A percentile compares a stretch with the other conserved stretches of the same genome.
Conservation (phyloP, 2,888 invertebrate genomes). For the Tetanocera ferruginea region DNA sequence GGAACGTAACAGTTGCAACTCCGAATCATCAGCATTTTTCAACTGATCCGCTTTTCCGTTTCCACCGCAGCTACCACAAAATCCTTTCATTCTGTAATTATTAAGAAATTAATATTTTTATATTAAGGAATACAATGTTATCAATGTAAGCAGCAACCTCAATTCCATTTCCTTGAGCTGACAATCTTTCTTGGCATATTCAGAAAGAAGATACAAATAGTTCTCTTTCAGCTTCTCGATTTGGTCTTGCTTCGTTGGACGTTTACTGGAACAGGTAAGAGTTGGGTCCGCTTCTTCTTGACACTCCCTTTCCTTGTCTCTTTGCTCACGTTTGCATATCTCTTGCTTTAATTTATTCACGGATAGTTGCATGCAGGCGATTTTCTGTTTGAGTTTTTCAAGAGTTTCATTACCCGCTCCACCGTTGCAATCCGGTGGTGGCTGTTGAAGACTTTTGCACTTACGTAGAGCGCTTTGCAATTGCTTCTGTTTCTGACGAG, state of each 20-base stretch:
- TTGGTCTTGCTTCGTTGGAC: slow-evolving; percentile 57
- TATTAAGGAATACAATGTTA: background rate
- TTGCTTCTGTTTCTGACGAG: slow-evolving; percentile 11
- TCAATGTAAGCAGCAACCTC: slow-evolving; percentile 49
- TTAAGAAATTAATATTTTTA: background rate
- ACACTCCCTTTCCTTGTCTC: slow-evolving; percentile 32
- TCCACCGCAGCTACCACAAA: slow-evolving; percentile 52
- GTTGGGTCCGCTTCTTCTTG: slow-evolving; percentile 56
- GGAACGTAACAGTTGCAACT: slow-evolving; percentile 56
- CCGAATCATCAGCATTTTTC: slow-evolving; percentile 56
- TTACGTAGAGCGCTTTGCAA: background rate
- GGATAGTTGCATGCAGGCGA: slow-evolving; percentile 58
- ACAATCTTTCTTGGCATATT: slow-evolving; percentile 63
- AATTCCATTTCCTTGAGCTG: slow-evolving; percentile 63
- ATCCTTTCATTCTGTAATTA: slow-evolving; percentile 55
- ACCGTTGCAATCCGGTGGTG: slow-evolving; percentile 21
- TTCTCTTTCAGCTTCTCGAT: slow-evolving; percentile 63
- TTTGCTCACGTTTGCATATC: slow-evolving; percentile 51
- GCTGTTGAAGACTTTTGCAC: background rate
- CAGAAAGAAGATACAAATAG: slow-evolving; percentile 62
- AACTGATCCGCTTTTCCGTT: background rate
- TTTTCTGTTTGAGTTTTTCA: slow-evolving; percentile 57
- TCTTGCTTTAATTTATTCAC: slow-evolving; percentile 57
- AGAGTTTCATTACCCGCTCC: slow-evolving; percentile 47
- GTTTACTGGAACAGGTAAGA: slow-evolving; percentile 56